Evolutionary conservation across 1,140 invertebrate genomes (phyloP).

Genomic region (Mamestra configurata): DNA sequence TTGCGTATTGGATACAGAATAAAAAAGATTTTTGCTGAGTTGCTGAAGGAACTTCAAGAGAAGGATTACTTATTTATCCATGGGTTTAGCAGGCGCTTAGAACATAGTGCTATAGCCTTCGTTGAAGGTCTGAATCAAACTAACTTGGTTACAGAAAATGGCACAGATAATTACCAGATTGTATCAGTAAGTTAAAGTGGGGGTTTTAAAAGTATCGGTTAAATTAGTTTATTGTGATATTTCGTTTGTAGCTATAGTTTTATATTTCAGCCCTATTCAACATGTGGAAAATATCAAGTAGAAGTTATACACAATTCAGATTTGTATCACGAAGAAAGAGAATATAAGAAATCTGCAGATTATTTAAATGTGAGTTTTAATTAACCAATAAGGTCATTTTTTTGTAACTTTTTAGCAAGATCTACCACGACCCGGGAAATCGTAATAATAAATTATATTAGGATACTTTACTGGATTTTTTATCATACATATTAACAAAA

Average conservation of each 20-base stretch:
- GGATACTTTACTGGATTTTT: no score
- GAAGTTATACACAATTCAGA: neutral
- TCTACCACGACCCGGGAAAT: no score
- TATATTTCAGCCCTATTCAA: slow-evolving; percentile 7
- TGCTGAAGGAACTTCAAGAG: neutral
- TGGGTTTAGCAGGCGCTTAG: neutral
- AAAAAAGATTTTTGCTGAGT: slow-evolving; percentile 16
- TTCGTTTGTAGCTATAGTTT: slow-evolving; percentile 57
- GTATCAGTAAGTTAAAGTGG: slow-evolving; percentile 5
- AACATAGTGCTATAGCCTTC: slow-evolving; percentile 17
- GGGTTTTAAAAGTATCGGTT: no score
- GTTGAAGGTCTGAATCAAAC: neutral
- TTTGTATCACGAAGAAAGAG: neutral
- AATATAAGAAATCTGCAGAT: neutral
- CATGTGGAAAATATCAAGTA: slow-evolving; percentile 16
- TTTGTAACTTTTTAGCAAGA: no score
- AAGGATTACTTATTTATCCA: slow-evolving; percentile 1
- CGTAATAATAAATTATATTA: no score
- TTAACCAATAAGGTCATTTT: no score
- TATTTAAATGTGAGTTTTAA: slow-evolving; percentile 4
- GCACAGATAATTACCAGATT: neutral
- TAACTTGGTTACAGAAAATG: neutral
- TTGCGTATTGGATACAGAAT: slow-evolving; percentile 11
- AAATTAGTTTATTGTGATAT: slow-evolving; percentile 39
- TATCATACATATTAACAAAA: no score